phyloP scores from a whole-genome alignment of 2,888 invertebrate species.

The Lasioglossum lativentre region DNA sequence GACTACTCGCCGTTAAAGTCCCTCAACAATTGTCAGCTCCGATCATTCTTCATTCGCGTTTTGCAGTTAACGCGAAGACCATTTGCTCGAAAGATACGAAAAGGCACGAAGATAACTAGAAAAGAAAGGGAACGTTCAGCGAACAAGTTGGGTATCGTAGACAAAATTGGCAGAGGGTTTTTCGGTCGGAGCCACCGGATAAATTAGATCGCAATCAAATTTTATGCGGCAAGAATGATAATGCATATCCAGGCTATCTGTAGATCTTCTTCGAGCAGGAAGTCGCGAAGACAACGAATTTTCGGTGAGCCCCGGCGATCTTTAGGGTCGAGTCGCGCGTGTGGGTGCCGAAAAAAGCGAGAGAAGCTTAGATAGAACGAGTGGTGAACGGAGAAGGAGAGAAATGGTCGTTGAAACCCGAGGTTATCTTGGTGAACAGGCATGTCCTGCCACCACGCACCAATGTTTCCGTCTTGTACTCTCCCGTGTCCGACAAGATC shows the following conservation, averaged over 20 bases:
- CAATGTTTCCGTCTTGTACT: constrained; percentile 78
- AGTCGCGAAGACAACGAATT: not conserved
- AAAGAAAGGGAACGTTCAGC: not conserved
- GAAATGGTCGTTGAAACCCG: constrained; percentile 52
- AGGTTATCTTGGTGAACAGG: constrained; percentile 67
- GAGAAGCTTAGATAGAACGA: constrained; percentile 40
- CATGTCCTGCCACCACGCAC: constrained; percentile 74
- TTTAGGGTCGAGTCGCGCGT: constrained; percentile 25
- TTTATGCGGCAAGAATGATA: not conserved
- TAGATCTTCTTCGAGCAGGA: not conserved
- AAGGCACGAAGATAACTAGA: not conserved
- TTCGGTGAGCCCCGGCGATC: constrained; percentile 14
- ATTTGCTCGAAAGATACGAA: no score
- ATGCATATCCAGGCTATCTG: not conserved
- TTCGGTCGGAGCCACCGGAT: not conserved
- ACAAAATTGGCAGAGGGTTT: not conserved
- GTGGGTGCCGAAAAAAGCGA: constrained; percentile 48
- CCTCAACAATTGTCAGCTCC: no score
- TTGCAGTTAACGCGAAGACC: no score
- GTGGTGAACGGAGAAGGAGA: constrained; percentile 24
- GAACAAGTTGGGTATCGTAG: not conserved
- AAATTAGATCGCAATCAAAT: constrained; percentile 10
- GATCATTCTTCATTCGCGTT: no score
- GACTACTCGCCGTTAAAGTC: no score
- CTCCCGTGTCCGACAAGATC: constrained; percentile 80